Conservation (phyloP, 2,113 vertebrate species). For the Balaeniceps rex region DNA sequence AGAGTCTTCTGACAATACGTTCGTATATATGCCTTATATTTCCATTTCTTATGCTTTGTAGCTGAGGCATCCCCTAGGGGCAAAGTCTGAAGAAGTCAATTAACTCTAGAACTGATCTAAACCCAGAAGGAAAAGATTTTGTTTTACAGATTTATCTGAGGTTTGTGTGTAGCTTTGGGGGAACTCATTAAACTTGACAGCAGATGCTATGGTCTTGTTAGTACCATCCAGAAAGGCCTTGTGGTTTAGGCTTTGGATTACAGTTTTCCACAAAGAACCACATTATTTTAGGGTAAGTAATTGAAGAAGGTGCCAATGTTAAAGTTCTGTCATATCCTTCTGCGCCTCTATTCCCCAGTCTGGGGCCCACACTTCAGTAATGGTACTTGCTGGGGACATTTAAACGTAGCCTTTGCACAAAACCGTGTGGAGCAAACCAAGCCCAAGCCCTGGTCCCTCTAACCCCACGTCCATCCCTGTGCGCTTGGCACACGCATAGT, state of each 20-base stretch:
- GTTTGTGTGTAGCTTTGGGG: constrained; percentile 36
- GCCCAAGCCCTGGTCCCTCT: background rate
- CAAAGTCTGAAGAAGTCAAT: background rate
- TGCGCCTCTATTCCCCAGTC: background rate
- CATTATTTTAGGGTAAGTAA: background rate
- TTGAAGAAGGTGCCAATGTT: background rate
- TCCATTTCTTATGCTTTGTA: background rate
- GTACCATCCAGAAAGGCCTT: background rate
- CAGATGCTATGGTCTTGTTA: constrained; percentile 27
- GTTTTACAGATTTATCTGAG: constrained; percentile 26
- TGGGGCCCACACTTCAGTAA: background rate
- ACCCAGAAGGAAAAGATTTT: constrained; percentile 16
- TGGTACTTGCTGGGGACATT: background rate
- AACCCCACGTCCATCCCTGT: accelerated
- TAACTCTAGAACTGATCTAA: background rate
- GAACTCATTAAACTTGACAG: background rate
- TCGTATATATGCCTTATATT: background rate
- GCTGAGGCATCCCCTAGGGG: background rate
- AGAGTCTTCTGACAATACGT: background rate
- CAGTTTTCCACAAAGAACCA: constrained; percentile 10
- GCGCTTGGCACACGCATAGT: accelerated
- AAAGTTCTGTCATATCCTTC: background rate
- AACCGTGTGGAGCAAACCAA: background rate
- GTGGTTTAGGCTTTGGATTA: constrained; percentile 36
- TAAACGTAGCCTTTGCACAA: background rate